Evolutionary conservation across 2,113 vertebrate genomes (phyloP), one percentile per base, ranked within the genome.

Genomic region (Rhombomys opimus): DNA sequence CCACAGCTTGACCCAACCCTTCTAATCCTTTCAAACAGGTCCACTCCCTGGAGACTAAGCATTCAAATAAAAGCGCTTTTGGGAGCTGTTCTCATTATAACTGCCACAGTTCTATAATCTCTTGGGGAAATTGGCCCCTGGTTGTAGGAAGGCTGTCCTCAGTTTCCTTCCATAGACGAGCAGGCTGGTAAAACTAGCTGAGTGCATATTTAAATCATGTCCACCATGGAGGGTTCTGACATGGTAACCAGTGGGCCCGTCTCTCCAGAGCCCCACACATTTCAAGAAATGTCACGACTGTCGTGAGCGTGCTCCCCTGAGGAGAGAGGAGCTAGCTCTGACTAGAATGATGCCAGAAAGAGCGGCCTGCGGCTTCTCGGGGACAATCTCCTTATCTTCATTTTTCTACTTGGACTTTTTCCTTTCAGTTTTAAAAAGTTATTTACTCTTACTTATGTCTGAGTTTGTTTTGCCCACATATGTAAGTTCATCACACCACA

Each of bases 241-340:
- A 25, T 6, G 38, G n/a, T 25, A 18, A 52, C 50, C 41, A 23
- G 10, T 10, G 25, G 67, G 23, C 27, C 20, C 18, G 32, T 41
- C 25, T 87, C 38, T 87, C 13, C 41, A 38, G 17, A 52, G 46
- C 23, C 54, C 46, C 46, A 46, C 46, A 46, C 46, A 4, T 46
- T 5, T 46, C 46, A 46, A 6, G 1, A 59, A 23, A n/a, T 4
- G 2, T 14, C 13, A 3, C 0, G 65, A 41, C 70, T 9, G 20
- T 15, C 27, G 22, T 65, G 27, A 17, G 41, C 27, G 46, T 15
- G 20, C 23, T 2, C 18, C 35, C 35, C 78, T 70, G 54, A 78
- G 63, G 54, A 38, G 15, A 32, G 30, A 76, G 7, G 72, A 8
- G 23, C 25, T 38, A 4, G 46, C 54, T 54, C 46, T 73, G 84